Evolutionary conservation across 2,797 vertebrate species (phyloP), one percentile per base, ranked within the genome.

Genomic region (Characodon lateralis): DNA sequence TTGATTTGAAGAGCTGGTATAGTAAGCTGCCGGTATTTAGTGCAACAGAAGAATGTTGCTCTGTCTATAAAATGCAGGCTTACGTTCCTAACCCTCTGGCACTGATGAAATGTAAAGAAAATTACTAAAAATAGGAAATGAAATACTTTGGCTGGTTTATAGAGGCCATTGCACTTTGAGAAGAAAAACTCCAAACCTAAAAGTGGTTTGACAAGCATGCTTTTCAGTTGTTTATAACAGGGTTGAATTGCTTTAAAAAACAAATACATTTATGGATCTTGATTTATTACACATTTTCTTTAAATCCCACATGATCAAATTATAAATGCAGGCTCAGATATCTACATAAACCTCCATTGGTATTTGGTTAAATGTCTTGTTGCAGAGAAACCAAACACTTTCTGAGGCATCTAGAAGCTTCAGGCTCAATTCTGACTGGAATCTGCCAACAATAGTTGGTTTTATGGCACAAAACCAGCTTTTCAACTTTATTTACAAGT

Each of bases 1-100:
- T 87, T 87, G 76, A 80, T 85, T 51, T 77, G 69, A 88, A 78
- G 71, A 80, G 76, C 63, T 73, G 61, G 71, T 72, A 82, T 26
- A 61, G 65, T 81, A 70, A 79, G 79, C 51, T 41, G 39, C 66
- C 26, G 43, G 24, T 61, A 13, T 77, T 80, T 76, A 78, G 59
- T 69, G 50, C 48, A 14, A 7, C 66, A 43, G 61, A 16, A 31
- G 41, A 77, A 73, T 59, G 73, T 35, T 50, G 53, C 63, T 78
- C 31, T 50, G 13, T 69, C 41, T 66, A 41, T 69, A 53, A 73
- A 68, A 46, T 53, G 31, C 51, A 71, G 63, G 39, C 51, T 35
- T 56, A 46, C 80, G 72, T 28, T 43, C 20, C 28, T 43, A 65
- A 26, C 22, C 46, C 9, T 35, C 18, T 48, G 39, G 35, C 48